Conservation (phyloP, 2,888 invertebrate species). For the Cordilura impudica region DNA sequence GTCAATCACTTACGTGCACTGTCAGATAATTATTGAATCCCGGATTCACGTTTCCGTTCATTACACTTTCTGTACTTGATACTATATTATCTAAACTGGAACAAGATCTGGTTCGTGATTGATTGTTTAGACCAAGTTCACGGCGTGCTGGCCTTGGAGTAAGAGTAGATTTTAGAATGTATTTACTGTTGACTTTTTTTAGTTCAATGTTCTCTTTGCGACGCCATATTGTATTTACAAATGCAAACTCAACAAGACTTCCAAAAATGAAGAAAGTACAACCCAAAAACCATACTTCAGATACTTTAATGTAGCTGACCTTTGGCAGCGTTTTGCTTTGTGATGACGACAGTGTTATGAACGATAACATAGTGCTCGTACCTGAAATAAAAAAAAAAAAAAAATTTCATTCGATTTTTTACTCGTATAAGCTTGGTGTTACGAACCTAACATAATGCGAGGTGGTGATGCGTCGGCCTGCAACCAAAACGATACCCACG, state of each 20-base stretch:
- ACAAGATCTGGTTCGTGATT: conserved; percentile 83
- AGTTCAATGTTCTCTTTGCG: conserved; percentile 74
- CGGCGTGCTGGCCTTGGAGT: conserved; percentile 73
- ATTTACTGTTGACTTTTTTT: conserved; percentile 74
- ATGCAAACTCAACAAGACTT: conserved; percentile 73
- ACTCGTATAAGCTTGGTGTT: neutral
- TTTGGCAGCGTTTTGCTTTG: conserved; percentile 74
- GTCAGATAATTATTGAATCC: conserved; percentile 79
- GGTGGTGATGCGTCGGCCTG: conserved; percentile 74
- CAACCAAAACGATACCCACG: conserved; percentile 74
- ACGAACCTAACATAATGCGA: conserved; percentile 72
- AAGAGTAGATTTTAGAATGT: conserved; percentile 73
- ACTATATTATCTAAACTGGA: conserved; percentile 83
- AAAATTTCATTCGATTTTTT: neutral
- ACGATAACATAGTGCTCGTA: conserved; percentile 74
- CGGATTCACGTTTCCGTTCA: conserved; percentile 77
- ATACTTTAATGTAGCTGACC: conserved; percentile 74
- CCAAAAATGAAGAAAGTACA: conserved; percentile 75
- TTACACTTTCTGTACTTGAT: conserved; percentile 84
- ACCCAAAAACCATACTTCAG: conserved; percentile 74
- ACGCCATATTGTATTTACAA: conserved; percentile 74
- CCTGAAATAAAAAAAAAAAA: conserved; percentile 60
- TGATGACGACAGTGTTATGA: conserved; percentile 72
- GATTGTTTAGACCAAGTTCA: conserved; percentile 69
- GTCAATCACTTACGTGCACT: conserved; percentile 69